Base-by-base conservation (phyloP, 2,888 invertebrate genomes). In the Amiota mariae region DNA sequence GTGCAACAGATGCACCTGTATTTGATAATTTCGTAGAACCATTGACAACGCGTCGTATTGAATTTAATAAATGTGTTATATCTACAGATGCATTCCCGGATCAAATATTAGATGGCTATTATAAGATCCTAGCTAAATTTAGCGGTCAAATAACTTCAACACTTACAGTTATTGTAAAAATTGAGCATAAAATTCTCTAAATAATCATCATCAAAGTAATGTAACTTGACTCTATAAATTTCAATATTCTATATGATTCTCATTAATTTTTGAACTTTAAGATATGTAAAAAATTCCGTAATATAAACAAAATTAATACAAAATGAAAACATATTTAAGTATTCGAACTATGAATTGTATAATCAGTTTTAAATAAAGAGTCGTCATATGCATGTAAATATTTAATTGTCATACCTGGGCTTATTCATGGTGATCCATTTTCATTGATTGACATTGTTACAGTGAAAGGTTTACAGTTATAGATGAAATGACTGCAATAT, bases 41-140 rank as follows among this genome's bases (percentile, higher is more conserved):
- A 48, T 47, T 66, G 48, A 66, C 66, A 48, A 8, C n/a, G 12
- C 66, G 66, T 20, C n/a, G 18, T 1, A 18, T 66, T 10, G 66
- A 48, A 15, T n/a, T 66, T 11, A n/a, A 66, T 15, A 66, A 66
- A 15, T 66, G 66, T 18, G 48, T 66, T 15, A 47, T 66, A n/a
- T 48, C 48, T 8, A 66, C 47, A 6, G 66, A 66, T 48, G 66
- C 66, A 13, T 66, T 48, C 20, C 66, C 66, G 10, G 66, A 66
- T 47, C 66, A 66, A 15, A 4, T 66, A 0, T 18, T 66, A 12
- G 18, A 46, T 15, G 66, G 66, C 11, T 66, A 48, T n/a, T 66
- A 66, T 48, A 66, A 66, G 18, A 48, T 66, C 24, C 12, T 66
- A 15, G 48, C 24, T 10, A 48, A 15, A 48, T 66, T 66, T 48